Evolutionary conservation across 1,140 invertebrate genomes (phyloP).

Genomic region (Trypoxylus dichotomus): DNA sequence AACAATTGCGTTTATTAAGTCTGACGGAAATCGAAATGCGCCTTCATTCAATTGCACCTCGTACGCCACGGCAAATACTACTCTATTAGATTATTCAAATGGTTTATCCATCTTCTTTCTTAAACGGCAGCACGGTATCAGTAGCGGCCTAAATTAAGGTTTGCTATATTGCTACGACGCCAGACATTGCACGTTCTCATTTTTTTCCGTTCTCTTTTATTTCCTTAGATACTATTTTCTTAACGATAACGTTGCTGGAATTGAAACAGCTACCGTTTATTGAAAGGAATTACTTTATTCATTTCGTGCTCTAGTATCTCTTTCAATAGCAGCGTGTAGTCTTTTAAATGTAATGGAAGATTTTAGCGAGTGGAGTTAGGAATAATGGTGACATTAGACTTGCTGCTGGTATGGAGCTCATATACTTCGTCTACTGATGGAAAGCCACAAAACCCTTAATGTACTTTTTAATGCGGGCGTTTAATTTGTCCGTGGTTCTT

Average conservation of each 20-base stretch:
- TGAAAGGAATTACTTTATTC: conserved; percentile 20
- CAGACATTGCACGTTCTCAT: background rate
- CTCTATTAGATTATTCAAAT: conserved; percentile 20
- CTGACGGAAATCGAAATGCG: conserved; percentile 9
- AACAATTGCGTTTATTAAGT: conserved; percentile 8
- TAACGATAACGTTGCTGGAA: background rate
- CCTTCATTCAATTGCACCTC: background rate
- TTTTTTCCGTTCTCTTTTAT: background rate
- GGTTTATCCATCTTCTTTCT: conserved; percentile 8
- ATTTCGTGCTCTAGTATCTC: background rate
- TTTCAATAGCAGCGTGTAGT: conserved; percentile 3
- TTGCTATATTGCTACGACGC: background rate
- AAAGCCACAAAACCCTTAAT: conserved; percentile 7
- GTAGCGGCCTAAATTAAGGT: conserved; percentile 3
- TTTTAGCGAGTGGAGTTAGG: background rate
- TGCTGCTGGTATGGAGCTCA: background rate
- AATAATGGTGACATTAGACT: conserved; percentile 23
- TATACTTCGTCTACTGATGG: background rate
- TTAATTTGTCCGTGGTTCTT: background rate
- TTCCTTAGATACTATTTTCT: background rate
- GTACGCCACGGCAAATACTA: background rate
- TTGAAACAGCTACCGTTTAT: background rate
- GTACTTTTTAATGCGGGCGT: background rate
- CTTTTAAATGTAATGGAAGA: conserved; percentile 6
- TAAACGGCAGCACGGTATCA: background rate